Evolutionary conservation across 2,888 invertebrate genomes (phyloP), one percentile per base, ranked within the genome.

Genomic region (Cyrtodaria siliqua): DNA sequence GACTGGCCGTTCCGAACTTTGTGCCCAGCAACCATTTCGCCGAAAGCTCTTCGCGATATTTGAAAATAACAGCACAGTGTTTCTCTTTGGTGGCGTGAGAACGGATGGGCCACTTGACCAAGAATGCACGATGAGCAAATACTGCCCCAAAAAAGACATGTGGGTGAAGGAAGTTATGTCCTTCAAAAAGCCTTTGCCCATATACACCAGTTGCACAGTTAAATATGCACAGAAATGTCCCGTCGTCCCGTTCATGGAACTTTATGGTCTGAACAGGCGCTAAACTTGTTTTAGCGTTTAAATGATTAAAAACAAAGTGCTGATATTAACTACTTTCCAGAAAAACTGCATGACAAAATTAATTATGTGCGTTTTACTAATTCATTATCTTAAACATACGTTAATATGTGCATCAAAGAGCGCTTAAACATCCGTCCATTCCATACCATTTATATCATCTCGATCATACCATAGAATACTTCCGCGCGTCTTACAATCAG

Each of bases 31-130:
- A 20, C 64, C 69, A n/a, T 69, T 53, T 27, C 40, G 9, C 23
- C 62, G 69, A 9, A 69, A 69, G 60, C 27, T 64, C 27, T 75
- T 75, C 27, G 24, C 50, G 18, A 75, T 75, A 60, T 75, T 60
- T 33, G 26, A 23, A 20, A 63, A 49, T 27, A 49, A 60, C 52
- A 50, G 47, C 16, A 16, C 44, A 3, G n/a, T 75, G 18, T 59
- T 24, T 23, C 24, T 69, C 16, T 57, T 75, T 18, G 75, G 75
- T 20, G 75, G 75, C 27, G 40, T 64, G 0, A 50, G 66, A 50
- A 68, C 56, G 2, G 73, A 73, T 14, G 2, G 27, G 9, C 27
- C 53, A n/a, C n/a, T n/a, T 2, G 33, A 52, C 3, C 18, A 38
- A 2, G 40, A 33, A 24, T 56, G 62, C 20, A 29, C 50, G 3